Percentiles rank a stretch among this genome's conserved stretches.
Conservation (phyloP, 2,113 vertebrate species). For the Heliornis fulica region DNA sequence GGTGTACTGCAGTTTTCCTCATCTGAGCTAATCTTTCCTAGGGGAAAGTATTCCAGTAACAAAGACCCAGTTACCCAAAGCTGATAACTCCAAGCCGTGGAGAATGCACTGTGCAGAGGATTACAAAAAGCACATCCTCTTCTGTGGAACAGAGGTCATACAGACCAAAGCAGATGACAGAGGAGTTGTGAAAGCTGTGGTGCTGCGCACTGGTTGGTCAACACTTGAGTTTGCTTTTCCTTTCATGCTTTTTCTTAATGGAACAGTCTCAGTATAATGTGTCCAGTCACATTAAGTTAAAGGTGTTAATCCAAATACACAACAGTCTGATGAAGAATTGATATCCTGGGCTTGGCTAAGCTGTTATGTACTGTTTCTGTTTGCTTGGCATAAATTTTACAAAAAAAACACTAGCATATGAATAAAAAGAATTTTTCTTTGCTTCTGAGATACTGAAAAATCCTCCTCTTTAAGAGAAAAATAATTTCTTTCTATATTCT, state of each 20-base stretch:
- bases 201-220: conserved; percentile 75
- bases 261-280: background rate
- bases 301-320: background rate
- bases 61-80: conserved; percentile 67
- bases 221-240: background rate
- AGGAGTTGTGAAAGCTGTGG: conserved; percentile 67
- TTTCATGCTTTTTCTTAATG: background rate
- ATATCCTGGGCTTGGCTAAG: background rate
- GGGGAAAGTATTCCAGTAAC: conserved; percentile 81
- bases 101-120: conserved; percentile 65
- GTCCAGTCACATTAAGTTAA: background rate
- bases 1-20: background rate
- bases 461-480: background rate
- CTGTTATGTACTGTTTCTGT: background rate
- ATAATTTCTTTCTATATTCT: background rate
- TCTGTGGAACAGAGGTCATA: conserved; percentile 81
- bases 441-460: background rate
- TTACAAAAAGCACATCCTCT: conserved; percentile 74
- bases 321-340: background rate
- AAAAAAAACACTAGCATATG: background rate
- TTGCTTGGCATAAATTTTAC: background rate
- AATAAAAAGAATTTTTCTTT: background rate
- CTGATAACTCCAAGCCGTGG: conserved; percentile 65
- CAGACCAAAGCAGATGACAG: conserved; percentile 66
- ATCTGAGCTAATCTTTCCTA: conserved; percentile 39